Conservation (phyloP, 1,140 invertebrate genomes). For the Drosophila busckii region DNA sequence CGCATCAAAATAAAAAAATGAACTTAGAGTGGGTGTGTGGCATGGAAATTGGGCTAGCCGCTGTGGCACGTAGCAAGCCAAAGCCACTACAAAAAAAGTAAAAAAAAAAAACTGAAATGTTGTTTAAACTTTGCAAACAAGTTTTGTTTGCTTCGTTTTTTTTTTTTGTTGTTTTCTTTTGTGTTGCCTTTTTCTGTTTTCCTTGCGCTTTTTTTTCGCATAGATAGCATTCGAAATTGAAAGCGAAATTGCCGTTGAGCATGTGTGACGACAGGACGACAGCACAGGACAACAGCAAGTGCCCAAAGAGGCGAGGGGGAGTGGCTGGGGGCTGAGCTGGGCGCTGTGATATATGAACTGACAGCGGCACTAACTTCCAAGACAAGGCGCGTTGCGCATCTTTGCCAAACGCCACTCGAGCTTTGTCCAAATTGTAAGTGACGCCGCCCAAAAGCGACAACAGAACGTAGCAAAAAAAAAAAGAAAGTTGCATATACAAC, state of each 20-base stretch:
- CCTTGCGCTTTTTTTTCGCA: constrained; percentile 38
- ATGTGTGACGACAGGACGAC: constrained; percentile 67
- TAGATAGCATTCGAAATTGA: constrained; percentile 75
- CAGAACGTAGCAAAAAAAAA: too few relatives aligned
- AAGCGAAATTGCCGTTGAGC: constrained; percentile 71
- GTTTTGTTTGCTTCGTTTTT: constrained; percentile 58
- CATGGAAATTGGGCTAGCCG: too few relatives aligned
- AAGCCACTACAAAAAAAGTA: constrained; percentile 22
- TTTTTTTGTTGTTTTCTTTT: constrained; percentile 33
- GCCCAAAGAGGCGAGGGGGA: constrained; percentile 2
- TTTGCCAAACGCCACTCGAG: constrained; percentile 17
- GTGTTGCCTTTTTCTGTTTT: constrained; percentile 32
- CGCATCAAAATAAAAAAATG: constrained; percentile 28
- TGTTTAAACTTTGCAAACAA: constrained; percentile 77
- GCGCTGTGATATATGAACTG: constrained; percentile 69
- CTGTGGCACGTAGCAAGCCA: constrained; percentile 54
- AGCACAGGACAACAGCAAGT: neutral
- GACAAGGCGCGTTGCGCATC: constrained; percentile 28
- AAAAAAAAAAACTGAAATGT: constrained; percentile 51
- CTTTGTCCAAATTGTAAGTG: constrained; percentile 52
- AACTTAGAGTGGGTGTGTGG: too few relatives aligned
- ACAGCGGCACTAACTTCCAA: constrained; percentile 36
- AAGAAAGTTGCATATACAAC: too few relatives aligned
- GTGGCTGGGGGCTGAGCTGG: neutral
- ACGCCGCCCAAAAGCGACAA: too few relatives aligned